Percentiles rank a stretch among this genome's conserved stretches.
phyloP scores from a whole-genome alignment of 2,797 vertebrate genomes.

The Caiman crocodilus region DNA sequence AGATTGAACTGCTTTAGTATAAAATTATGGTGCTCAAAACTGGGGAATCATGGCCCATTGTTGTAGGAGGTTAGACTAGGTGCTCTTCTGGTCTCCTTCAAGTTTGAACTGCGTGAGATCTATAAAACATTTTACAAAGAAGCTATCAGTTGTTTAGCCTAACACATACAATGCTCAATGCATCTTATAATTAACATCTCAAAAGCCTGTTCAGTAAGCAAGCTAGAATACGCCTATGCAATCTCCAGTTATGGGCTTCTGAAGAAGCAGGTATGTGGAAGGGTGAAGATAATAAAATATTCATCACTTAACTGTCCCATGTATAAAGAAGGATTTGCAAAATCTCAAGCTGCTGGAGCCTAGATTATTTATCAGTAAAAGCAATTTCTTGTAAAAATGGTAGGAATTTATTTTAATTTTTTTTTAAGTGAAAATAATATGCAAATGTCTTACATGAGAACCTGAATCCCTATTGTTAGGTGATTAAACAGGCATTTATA shows the following conservation, averaged over 20 bases:
- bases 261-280: not conserved
- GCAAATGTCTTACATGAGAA: slow-evolving; percentile 62
- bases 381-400: slow-evolving; percentile 54
- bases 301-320: slow-evolving; percentile 16
- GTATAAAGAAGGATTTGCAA: slow-evolving; percentile 42
- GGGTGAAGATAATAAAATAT: slow-evolving; percentile 30
- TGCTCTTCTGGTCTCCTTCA: not conserved
- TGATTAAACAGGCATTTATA: slow-evolving; percentile 71
- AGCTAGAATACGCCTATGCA: not conserved
- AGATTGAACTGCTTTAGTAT: not conserved
- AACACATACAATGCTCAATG: not conserved
- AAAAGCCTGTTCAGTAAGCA: not conserved
- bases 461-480: slow-evolving; percentile 58
- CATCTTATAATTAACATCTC: not conserved
- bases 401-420: slow-evolving; percentile 68
- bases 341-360: slow-evolving; percentile 43
- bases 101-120: not conserved
- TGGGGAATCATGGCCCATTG: not conserved
- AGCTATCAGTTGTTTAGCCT: not conserved
- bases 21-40: slow-evolving; percentile 25
- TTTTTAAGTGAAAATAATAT: not conserved
- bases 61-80: not conserved
- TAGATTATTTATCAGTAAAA: slow-evolving; percentile 37
- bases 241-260: not conserved
- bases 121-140: not conserved